Conservation (phyloP, 1,140 invertebrate species). For the Drosophila persimilis region DNA sequence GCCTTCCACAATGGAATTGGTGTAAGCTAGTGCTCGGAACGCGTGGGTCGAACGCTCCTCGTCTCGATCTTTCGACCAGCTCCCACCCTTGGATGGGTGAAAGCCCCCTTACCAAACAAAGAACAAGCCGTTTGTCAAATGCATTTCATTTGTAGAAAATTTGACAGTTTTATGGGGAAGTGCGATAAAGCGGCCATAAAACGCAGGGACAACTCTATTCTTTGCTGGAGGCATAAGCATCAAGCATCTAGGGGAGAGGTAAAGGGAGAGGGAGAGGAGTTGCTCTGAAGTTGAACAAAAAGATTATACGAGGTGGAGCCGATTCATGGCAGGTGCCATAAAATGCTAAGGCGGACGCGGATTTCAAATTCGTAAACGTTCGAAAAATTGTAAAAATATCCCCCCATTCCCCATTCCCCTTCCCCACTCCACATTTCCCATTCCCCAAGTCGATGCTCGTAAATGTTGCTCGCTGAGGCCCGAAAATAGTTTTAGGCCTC, state of each 20-base stretch:
- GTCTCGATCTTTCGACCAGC: too few relatives aligned
- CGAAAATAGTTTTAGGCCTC: constrained; percentile 37
- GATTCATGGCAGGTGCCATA: constrained; percentile 41
- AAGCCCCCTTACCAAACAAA: constrained; percentile 5
- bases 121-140: constrained; percentile 43
- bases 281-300: not conserved
- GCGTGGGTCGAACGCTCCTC: too few relatives aligned
- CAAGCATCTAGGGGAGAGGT: too few relatives aligned
- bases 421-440: too few relatives aligned
- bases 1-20: too few relatives aligned
- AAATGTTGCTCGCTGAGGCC: constrained; percentile 12
- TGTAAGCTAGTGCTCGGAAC: too few relatives aligned
- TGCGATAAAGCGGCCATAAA: constrained; percentile 45
- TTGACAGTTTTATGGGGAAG: constrained; percentile 49
- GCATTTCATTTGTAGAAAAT: constrained; percentile 51
- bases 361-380: constrained; percentile 14
- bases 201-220: constrained; percentile 48
- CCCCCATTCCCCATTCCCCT: too few relatives aligned
- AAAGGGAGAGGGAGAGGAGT: too few relatives aligned
- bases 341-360: constrained; percentile 23
- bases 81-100: too few relatives aligned
- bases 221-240: not conserved
- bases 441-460: constrained; percentile 12
- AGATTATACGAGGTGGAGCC: constrained; percentile 39
- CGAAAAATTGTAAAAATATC: constrained; percentile 17